A percentile compares a stretch with the other conserved stretches of the same genome.
Conservation (phyloP, 2,113 vertebrate genomes). For the Myiagra hebetior region DNA sequence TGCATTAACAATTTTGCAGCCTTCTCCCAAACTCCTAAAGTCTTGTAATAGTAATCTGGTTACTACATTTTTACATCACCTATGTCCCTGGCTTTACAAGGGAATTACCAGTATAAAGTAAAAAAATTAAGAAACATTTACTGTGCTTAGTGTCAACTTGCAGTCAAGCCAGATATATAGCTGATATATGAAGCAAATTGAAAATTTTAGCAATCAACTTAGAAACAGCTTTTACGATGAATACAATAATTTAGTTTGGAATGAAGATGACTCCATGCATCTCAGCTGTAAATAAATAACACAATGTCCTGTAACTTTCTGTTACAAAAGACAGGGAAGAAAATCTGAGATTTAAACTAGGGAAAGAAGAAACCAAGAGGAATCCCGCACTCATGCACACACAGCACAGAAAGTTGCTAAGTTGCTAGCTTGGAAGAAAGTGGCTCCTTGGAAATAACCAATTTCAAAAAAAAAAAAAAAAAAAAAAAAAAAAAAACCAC, state of each 20-base stretch:
- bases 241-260: not conserved
- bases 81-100: not conserved
- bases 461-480: not conserved
- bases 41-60: not conserved
- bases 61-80: not conserved
- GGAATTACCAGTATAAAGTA: not conserved
- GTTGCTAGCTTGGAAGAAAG: too few relatives aligned
- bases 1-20: not conserved
- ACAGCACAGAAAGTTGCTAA: not conserved
- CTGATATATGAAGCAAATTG: not conserved
- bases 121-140: not conserved
- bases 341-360: not conserved
- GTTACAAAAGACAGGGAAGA: not conserved
- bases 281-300: not conserved
- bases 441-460: not conserved
- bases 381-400: accelerated
- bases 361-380: not conserved
- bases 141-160: not conserved
- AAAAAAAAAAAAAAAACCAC: too few relatives aligned
- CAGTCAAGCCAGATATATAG: not conserved
- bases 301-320: not conserved
- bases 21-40: not conserved
- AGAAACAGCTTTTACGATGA: not conserved
- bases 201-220: not conserved
- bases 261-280: not conserved